Percentiles rank a stretch among this genome's conserved stretches.
Evolutionary conservation across 2,888 invertebrate genomes (phyloP).

Genomic region (Asteroscopus sphinx): DNA sequence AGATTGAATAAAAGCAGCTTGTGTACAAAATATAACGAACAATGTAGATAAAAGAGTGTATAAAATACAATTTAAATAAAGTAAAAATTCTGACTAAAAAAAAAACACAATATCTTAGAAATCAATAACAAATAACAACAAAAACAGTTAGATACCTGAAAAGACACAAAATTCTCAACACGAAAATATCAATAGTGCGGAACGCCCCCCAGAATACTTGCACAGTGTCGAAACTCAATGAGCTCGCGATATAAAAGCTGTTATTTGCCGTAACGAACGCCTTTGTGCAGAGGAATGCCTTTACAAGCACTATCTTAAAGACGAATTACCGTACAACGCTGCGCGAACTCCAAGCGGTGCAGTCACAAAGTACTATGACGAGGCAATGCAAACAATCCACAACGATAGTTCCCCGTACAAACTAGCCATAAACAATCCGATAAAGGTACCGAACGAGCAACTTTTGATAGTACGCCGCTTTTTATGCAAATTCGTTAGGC

Average conservation of each 20-base stretch:
- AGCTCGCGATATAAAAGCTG: slow-evolving; percentile 67
- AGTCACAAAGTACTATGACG: slow-evolving; percentile 46
- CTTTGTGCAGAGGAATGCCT: slow-evolving; percentile 66
- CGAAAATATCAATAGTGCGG: slow-evolving; percentile 36
- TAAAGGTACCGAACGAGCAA: slow-evolving; percentile 59
- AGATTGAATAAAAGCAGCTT: no score
- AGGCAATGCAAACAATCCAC: slow-evolving; percentile 59
- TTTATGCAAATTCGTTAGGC: slow-evolving; percentile 65
- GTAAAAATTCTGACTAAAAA: no score
- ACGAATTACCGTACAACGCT: slow-evolving; percentile 63
- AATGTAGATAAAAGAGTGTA: no score
- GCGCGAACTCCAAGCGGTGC: slow-evolving; percentile 45
- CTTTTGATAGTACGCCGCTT: slow-evolving; percentile 64
- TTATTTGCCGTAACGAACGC: slow-evolving; percentile 72
- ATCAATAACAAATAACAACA: not conserved
- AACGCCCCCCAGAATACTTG: slow-evolving; percentile 52
- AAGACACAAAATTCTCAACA: slow-evolving; percentile 25
- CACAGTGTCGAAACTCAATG: slow-evolving; percentile 65
- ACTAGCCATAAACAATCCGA: slow-evolving; percentile 62
- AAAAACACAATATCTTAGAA: not conserved
- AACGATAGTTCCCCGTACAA: slow-evolving; percentile 53
- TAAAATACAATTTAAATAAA: no score
- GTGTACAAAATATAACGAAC: no score
- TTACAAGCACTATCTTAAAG: slow-evolving; percentile 59
- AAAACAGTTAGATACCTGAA: slow-evolving; percentile 8